Evolutionary conservation across 1,140 invertebrate species (phyloP).

Genomic region (Drosophila parabipectinata): DNA sequence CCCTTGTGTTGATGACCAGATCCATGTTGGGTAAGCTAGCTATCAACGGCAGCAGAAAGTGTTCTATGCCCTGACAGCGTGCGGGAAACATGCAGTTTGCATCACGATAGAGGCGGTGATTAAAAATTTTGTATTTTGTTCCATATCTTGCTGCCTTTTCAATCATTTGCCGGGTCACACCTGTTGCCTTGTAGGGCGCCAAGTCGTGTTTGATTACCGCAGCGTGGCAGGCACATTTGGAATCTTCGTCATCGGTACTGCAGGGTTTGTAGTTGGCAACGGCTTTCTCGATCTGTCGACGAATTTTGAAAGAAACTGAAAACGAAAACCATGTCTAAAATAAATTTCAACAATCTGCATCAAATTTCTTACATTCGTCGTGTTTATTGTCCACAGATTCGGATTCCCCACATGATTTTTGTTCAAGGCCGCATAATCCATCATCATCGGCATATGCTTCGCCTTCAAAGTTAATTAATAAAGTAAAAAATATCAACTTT

Average conservation of each 20-base stretch:
- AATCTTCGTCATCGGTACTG: constrained; percentile 44
- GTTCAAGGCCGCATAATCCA: constrained; percentile 10
- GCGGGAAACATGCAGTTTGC: constrained; percentile 95
- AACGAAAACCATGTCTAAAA: neutral
- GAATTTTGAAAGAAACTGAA: constrained; percentile 44
- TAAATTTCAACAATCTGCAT: constrained; percentile 5
- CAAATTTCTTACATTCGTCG: constrained; percentile 33
- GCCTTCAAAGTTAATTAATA: constrained; percentile 30
- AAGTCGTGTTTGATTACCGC: constrained; percentile 89
- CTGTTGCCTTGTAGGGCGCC: constrained; percentile 86
- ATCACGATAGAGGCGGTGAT: constrained; percentile 92
- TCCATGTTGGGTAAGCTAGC: constrained; percentile 92
- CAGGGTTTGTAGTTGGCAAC: constrained; percentile 44
- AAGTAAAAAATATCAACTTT: constrained; percentile 35
- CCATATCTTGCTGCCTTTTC: constrained; percentile 86
- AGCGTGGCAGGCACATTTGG: constrained; percentile 87
- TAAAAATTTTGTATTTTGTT: constrained; percentile 90
- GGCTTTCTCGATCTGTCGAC: constrained; percentile 71
- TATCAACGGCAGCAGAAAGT: constrained; percentile 92
- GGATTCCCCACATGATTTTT: neutral
- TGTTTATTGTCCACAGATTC: neutral
- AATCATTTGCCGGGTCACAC: constrained; percentile 89
- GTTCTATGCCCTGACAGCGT: constrained; percentile 95
- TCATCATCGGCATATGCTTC: constrained; percentile 1
- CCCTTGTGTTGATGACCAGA: constrained; percentile 94